These are phyloP conservation scores for Hetaerina americana DNA, from an alignment of 1,140 invertebrate species.

Conservation along the genomic window DNA sequence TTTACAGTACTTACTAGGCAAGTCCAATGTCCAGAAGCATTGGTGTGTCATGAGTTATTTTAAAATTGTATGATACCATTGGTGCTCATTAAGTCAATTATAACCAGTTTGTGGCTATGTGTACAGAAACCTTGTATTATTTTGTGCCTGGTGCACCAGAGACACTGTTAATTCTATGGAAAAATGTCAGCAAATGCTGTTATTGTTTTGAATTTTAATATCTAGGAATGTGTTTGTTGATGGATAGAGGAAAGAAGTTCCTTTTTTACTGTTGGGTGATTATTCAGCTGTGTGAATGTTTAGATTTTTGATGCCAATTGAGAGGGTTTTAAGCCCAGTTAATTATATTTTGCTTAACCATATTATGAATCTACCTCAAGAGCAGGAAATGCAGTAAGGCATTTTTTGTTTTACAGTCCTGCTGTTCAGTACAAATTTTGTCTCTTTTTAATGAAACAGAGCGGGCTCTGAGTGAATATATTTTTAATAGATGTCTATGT, in stretches of 20 bases:
- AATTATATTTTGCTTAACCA: background rate
- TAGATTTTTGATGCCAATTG: background rate
- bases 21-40: background rate
- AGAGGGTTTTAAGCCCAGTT: background rate
- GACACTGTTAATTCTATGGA: background rate
- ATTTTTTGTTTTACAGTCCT: background rate
- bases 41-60: background rate
- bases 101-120: background rate
- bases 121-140: background rate
- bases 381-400: background rate
- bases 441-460: background rate
- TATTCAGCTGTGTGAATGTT: background rate
- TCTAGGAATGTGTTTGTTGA: background rate
- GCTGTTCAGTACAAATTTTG: background rate
- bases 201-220: too few relatives aligned
- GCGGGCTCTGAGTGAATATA: background rate
- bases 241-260: background rate
- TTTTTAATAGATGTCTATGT: background rate
- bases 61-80: background rate
- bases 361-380: background rate
- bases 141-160: background rate
- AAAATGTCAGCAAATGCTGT: too few relatives aligned
- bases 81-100: background rate
- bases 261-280: background rate
- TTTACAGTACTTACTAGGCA: background rate